Base-by-base conservation (phyloP, 1,140 invertebrate species). In the Eufriesea mexicana region DNA sequence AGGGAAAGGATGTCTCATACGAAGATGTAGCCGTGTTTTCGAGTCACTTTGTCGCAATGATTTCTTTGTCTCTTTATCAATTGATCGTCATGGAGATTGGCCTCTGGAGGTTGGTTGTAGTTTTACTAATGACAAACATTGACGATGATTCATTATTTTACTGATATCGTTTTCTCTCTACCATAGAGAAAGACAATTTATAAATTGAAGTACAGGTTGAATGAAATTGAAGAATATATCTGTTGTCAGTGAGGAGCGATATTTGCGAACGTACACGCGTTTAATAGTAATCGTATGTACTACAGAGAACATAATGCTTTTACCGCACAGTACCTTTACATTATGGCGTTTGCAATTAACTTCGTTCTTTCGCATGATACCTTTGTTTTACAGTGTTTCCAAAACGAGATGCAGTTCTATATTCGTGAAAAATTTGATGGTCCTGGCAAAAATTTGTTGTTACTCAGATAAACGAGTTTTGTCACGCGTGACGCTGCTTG, bases 11-110 rank as follows among this genome's bases (percentile, higher is more conserved):
- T 66, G 51, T 18, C 28, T 12, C 12, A 18, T 18, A 47, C 45
- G 82, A 57, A 25, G 51, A 61, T 5, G 45, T 68, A 75, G 45
- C 42, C 42, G 57, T 71, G 61, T 62, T 81, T 76, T 61, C 83
- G 83, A 35, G 72, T 75, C 74, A 82, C 70, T 73, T 82, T 76
- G 59, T 73, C 25, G 55, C 61, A 47, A 86, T 83, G 79, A 64
- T 83, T 68, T 61, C 59, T 28, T 16, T 35, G 35, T 35, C 54
- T 51, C 25, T 82, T 83, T 77, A 73, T 54, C 84, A 45, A 68
- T 86, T 78, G 54, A 45, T 75, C 55, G 67, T 25, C 59, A 86
- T 83, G 85, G 68, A 73, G 72, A 72, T 42, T 71, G 67, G 67
- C 28, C 57, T 72, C 28, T 45, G 78, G 68, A 79, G 78, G 78